Conservation (phyloP, 2,113 vertebrate species). For the Holacanthus passer region DNA sequence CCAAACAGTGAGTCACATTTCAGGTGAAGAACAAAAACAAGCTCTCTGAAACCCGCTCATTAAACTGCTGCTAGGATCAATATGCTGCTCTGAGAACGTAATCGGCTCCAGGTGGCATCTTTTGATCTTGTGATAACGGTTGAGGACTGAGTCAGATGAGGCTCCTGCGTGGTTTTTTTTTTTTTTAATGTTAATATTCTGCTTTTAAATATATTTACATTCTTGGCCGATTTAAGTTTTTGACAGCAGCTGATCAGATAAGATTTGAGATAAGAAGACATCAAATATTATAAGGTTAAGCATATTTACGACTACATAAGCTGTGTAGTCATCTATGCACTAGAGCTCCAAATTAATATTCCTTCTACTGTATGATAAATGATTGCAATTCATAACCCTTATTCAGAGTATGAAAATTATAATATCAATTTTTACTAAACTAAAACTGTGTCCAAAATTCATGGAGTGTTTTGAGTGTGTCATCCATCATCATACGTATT, state of each 20-base stretch:
- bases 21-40: conserved; percentile 40
- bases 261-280: neutral
- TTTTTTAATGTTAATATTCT: conserved; percentile 5
- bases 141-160: neutral
- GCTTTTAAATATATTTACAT: neutral
- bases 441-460: neutral
- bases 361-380: neutral
- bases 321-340: neutral
- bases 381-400: neutral
- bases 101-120: neutral
- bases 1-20: conserved; percentile 44
- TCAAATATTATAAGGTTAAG: neutral
- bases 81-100: neutral
- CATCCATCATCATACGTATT: too few species aligned
- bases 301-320: neutral
- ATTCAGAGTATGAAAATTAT: neutral
- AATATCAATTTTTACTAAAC: neutral
- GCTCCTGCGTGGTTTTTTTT: fast-evolving
- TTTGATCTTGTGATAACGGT: neutral
- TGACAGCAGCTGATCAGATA: neutral
- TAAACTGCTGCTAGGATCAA: neutral
- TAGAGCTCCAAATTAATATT: neutral
- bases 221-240: neutral
- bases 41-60: conserved; percentile 7
- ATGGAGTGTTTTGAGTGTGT: too few species aligned